Evolutionary conservation across 1,140 invertebrate species (phyloP).

Genomic region (Lanistes nyassanus): DNA sequence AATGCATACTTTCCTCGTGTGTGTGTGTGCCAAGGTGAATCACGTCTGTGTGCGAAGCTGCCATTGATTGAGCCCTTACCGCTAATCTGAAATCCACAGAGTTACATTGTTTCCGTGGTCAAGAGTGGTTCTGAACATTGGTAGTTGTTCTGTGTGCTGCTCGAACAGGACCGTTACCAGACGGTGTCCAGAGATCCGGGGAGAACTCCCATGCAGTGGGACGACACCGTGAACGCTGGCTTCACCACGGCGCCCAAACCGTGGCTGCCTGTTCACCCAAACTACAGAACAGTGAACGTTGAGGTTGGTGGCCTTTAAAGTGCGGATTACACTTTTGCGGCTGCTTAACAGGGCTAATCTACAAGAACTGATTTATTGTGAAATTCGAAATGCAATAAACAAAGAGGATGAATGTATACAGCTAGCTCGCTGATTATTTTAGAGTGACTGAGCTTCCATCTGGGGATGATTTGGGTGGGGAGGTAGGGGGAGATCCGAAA

Average conservation of each 20-base stretch:
- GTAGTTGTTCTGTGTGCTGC: background rate
- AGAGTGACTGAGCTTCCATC: no score
- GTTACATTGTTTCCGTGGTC: no score
- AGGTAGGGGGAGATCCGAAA: background rate
- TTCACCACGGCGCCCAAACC: conserved; percentile 68
- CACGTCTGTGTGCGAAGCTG: no score
- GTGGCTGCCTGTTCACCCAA: conserved; percentile 75
- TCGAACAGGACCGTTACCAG: conserved; percentile 40
- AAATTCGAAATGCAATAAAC: background rate
- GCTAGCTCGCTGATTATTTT: no score
- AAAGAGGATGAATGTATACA: background rate
- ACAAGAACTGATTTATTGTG: background rate
- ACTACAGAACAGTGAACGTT: conserved; percentile 63
- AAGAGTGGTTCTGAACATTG: no score
- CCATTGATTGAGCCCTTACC: no score
- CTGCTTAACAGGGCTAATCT: background rate
- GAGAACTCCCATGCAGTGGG: conserved; percentile 83
- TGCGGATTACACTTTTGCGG: background rate
- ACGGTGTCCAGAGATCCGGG: conserved; percentile 73
- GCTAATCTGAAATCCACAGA: no score
- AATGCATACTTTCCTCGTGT: no score
- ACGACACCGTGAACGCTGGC: conserved; percentile 71
- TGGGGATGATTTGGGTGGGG: background rate
- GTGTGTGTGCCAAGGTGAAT: no score
- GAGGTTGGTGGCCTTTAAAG: conserved; percentile 31